Evolutionary conservation across 35 echinoderm and acorn worm species (phyloP), one percentile per base, ranked within the genome.

Genomic region (Strongylocentrotus purpuratus): DNA sequence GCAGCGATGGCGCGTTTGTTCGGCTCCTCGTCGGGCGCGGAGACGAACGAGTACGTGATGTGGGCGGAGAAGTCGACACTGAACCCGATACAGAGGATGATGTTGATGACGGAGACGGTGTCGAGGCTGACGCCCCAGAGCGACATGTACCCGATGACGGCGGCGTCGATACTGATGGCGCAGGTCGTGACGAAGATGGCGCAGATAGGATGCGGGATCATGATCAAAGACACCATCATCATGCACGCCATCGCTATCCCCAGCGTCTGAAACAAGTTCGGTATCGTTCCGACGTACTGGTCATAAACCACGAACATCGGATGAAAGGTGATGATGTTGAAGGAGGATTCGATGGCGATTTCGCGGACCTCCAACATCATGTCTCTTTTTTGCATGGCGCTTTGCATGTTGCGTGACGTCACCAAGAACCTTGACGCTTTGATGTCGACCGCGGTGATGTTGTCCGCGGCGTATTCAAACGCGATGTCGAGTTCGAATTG

Each of bases 21-120:
- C 3, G 96, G 95, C 28, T 94, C 52, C 33, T 97, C 90, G 46
- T 96, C 85, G 22, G 94, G 31, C 12, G 96, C 94, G 6, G 95
- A 95, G 31, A 97, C 97, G 92, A 95, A 99, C 0, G 97, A 96
- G 50, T 99, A 99, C 0, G 96, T 97, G 31, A 99, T 95, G 78
- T 99, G 97, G 28, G 97, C 96, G 17, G 97, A 99, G 88, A 97
- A 97, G 52, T 99, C 96, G 17, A 99, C 97, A 85, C 97, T 99
- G 61, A 99, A 99, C 0, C 97, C 97, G 31, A 99, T 99, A 41
- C 96, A 96, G 4, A 99, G 86, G 32, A 99, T 95, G 33, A 99
- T 96, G 55, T 94, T 96, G 25, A 99, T 96, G 25, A 99, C 95
- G 11, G 97, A 97, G 46, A 99, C 96, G 31, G 97, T 96, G 55